These are phyloP conservation scores for Hydropotes inermis DNA, from an alignment of 2,113 vertebrate genomes.

Conservation along the genomic window DNA sequence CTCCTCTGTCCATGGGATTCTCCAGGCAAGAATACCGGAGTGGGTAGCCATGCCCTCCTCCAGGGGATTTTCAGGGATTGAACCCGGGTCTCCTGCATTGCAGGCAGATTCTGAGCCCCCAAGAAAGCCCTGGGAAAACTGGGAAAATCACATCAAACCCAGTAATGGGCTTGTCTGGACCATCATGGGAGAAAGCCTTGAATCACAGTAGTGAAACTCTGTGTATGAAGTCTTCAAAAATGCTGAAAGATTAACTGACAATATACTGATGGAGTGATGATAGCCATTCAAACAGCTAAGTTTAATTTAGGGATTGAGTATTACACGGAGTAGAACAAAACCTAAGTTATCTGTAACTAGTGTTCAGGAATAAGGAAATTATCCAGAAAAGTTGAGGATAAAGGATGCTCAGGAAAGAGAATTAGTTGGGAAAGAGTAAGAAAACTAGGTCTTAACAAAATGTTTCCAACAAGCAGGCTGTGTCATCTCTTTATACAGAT, in stretches of 20 bases:
- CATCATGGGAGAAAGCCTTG: neutral
- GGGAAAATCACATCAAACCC: too few relatives aligned
- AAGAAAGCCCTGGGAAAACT: neutral
- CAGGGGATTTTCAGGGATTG: neutral
- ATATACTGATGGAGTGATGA: accelerated
- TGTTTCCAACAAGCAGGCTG: too few relatives aligned
- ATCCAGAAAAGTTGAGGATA: too few relatives aligned
- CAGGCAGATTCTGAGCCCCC: neutral
- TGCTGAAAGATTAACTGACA: neutral
- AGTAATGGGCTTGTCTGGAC: too few relatives aligned
- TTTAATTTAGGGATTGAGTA: neutral
- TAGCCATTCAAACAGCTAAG: neutral
- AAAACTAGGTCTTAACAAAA: neutral
- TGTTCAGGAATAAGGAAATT: neutral
- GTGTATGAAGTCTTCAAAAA: neutral
- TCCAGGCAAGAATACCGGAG: neutral
- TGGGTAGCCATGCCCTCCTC: neutral
- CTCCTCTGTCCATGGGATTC: neutral
- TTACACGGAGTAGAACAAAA: neutral
- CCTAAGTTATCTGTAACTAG: neutral
- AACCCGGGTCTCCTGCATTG: neutral
- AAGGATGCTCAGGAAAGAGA: neutral
- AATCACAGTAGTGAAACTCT: neutral
- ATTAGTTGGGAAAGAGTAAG: neutral
- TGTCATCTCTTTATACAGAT: neutral